A percentile compares a stretch with the other conserved stretches of the same genome.
phyloP scores from a whole-genome alignment of 2,797 vertebrate species.

The Cichlasoma orientale region DNA sequence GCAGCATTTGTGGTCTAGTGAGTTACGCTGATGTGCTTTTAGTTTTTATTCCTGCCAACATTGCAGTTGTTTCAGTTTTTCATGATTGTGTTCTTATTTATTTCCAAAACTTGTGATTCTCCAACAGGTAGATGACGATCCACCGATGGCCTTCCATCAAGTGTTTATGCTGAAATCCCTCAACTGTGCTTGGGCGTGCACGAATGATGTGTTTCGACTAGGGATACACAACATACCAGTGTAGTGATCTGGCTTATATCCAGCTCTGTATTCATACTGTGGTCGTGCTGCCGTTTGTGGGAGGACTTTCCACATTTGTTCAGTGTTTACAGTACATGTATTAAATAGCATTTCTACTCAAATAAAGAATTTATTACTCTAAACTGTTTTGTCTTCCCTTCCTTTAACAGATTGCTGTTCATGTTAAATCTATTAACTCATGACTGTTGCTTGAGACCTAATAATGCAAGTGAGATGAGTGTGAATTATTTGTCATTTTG shows the following conservation, averaged over 20 bases:
- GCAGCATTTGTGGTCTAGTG: background rate
- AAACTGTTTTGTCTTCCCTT: background rate
- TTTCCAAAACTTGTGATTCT: background rate
- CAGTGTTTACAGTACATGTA: slow-evolving; percentile 17
- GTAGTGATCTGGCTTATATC: slow-evolving; percentile 37
- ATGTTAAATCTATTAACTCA: background rate
- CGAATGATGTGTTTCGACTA: slow-evolving; percentile 83
- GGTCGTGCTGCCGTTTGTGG: background rate
- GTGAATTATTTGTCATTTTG: background rate
- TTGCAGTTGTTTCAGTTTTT: background rate
- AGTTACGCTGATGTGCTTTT: background rate
- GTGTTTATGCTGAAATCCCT: slow-evolving; percentile 82
- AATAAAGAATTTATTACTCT: slow-evolving; percentile 42
- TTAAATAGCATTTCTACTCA: slow-evolving; percentile 38
- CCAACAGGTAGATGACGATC: slow-evolving; percentile 79
- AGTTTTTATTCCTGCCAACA: background rate
- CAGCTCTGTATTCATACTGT: slow-evolving; percentile 7
- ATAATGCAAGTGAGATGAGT: background rate
- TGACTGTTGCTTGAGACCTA: background rate
- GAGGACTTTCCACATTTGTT: background rate
- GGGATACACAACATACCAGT: slow-evolving; percentile 82
- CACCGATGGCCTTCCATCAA: slow-evolving; percentile 84
- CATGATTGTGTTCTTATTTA: background rate
- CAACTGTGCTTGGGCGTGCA: slow-evolving; percentile 79
- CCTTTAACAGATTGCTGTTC: background rate